These are phyloP conservation scores for Xestoiulus laeticollis DNA, from an alignment of 2,888 invertebrate species.

Conservation along the genomic window DNA sequence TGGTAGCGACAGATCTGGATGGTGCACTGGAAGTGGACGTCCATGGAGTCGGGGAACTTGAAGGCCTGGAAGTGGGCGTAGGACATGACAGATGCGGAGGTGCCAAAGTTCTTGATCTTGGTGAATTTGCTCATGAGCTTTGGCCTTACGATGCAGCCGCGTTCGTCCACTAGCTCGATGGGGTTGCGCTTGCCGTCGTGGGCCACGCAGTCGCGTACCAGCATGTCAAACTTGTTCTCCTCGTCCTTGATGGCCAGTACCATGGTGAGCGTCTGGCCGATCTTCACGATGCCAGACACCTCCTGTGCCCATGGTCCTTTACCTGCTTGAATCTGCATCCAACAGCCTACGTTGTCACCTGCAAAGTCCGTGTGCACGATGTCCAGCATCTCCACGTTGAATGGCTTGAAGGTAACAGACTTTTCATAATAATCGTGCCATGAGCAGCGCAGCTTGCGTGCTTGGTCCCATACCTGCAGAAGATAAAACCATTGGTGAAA, in stretches of 20 bases:
- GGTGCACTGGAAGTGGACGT: slow-evolving; percentile 94
- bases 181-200: slow-evolving; percentile 94
- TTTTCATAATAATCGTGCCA: slow-evolving; percentile 97
- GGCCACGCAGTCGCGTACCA: slow-evolving; percentile 92
- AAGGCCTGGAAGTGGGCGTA: slow-evolving; percentile 96
- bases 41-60: slow-evolving; percentile 96
- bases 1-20: slow-evolving; percentile 93
- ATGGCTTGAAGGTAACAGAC: slow-evolving; percentile 91
- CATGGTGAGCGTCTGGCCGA: slow-evolving; percentile 97
- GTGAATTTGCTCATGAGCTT: slow-evolving; percentile 93
- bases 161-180: slow-evolving; percentile 90
- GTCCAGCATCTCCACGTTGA: slow-evolving; percentile 94
- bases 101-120: slow-evolving; percentile 94
- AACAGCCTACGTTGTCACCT: slow-evolving; percentile 94
- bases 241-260: slow-evolving; percentile 94
- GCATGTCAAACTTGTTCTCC: slow-evolving; percentile 94
- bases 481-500: too few species aligned
- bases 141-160: slow-evolving; percentile 89
- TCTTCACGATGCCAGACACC: slow-evolving; percentile 92
- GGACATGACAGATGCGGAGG: slow-evolving; percentile 88
- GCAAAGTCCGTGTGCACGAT: slow-evolving; percentile 95
- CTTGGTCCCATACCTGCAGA: slow-evolving; percentile 82
- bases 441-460: slow-evolving; percentile 87
- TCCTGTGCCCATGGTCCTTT: slow-evolving; percentile 87
- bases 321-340: slow-evolving; percentile 90